Base-by-base conservation (phyloP, 2,113 vertebrate species). In the Takifugu flavidus region DNA sequence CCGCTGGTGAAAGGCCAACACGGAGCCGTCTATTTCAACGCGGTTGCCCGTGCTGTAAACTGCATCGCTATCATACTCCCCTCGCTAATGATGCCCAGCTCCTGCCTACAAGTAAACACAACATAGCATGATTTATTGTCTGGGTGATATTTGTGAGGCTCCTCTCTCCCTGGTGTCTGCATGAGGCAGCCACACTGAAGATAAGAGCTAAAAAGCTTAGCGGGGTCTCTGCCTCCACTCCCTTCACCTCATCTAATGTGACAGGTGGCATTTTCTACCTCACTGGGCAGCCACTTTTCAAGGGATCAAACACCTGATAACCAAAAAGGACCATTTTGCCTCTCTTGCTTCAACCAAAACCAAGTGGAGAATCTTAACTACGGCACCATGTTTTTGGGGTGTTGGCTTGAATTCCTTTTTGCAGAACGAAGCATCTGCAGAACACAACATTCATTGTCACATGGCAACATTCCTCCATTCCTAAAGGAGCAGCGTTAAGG, bases 191-290 rank as follows among this genome's bases (percentile, higher is more conserved):
- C 69, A 50, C 63, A 34, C 27, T 46, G 26, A n/a, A 75, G 76
- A 83, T 73, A 80, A 57, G 25, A 72, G 65, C 59, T 56, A 59
- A 67, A 80, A 52, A 57, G 59, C 71, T 68, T 67, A 54, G 67
- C 56, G 57, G 69, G 57, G 51, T 55, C 50, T 77, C 65, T 65
- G 53, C 71, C 64, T 75, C 59, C 2, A 1, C 66, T 64, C 46
- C 52, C 59, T 66, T 78, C 69, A 52, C 76, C 73, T 74, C 71
- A 75, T 83, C 74, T 83, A 75, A 80, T 82, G 77, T 84, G 80
- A 82, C 82, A 85, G 78, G 50, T 87, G 79, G 80, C 83, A 86
- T 84, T 89, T 86, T 68, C 70, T 56, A 47, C 51, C 55, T 69
- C 29, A 11, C 63, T 62, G 64, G 42, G 56, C 53, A 29, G 58